Base-by-base conservation (phyloP, 2,888 invertebrate species). In the Microctonus hyperodae region DNA sequence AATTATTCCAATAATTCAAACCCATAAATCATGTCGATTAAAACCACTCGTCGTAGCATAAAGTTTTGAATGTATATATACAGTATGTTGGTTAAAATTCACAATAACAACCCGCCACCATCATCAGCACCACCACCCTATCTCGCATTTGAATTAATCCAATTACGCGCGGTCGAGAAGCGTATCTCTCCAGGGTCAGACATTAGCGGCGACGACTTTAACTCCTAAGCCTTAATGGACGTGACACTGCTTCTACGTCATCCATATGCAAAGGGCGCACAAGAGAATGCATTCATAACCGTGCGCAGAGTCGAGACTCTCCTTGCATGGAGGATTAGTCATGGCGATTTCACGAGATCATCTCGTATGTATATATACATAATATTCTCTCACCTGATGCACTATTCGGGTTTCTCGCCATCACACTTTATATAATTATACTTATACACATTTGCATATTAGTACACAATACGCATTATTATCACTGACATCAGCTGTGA, bases 121-220 rank as follows among this genome's bases (percentile, higher is more conserved):
- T 16, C 44, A 44, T 5, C 16, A 44, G 10, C 37, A 22, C 58
- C 58, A 23, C 48, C 48, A 40, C 44, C 22, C 48, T 33, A 56
- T 48, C 65, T 63, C 28, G 53, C 75, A 73, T 79, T 78, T 75
- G 78, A 78, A 81, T 81, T 80, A 80, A 81, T 81, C 79, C 78
- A 80, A 81, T 83, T 79, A 78, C 74, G 75, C 77, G 76, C 77
- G 74, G 76, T 72, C 69, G 66, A 62, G 69, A 74, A 71, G 61
- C 62, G 59, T 57, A 67, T 65, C 64, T 63, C 74, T 71, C 71
- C 69, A 64, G 70, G 68, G 68, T 72, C 69, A 69, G 66, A 75
- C 75, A 75, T 79, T 78, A 75, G 74, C 71, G 72, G 64, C 59
- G 70, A 65, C 65, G 75, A 76, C 75, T 76, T 74, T 74, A 73